Percentiles rank a stretch among this genome's conserved stretches.
Conservation (phyloP, 2,797 vertebrate species). For the Acipenser ruthenus region DNA sequence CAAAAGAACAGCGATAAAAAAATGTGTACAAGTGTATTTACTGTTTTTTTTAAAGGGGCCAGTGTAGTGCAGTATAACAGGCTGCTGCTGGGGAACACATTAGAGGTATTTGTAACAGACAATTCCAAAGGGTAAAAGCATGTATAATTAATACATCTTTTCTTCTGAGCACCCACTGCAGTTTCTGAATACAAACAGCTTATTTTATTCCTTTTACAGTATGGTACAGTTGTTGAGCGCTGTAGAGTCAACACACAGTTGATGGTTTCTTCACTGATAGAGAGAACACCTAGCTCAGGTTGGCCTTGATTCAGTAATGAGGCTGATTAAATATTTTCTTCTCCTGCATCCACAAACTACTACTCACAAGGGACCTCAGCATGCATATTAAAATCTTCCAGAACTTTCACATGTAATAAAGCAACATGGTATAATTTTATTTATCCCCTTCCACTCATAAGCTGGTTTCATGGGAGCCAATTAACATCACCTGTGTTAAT, state of each 20-base stretch:
- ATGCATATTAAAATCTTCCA: constrained; percentile 77
- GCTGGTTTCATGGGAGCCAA: constrained; percentile 92
- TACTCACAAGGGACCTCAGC: constrained; percentile 72
- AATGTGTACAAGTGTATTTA: too few relatives aligned
- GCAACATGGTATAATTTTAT: constrained; percentile 25
- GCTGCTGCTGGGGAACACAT: too few relatives aligned
- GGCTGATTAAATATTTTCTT: constrained; percentile 80
- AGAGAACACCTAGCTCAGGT: constrained; percentile 68
- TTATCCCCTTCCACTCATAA: constrained; percentile 41
- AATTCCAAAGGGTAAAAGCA: too few relatives aligned
- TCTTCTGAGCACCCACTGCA: too few relatives aligned
- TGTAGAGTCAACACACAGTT: background rate
- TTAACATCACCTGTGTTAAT: constrained; percentile 99
- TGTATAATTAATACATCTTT: too few relatives aligned
- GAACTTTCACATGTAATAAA: constrained; percentile 42
- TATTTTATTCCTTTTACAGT: too few relatives aligned
- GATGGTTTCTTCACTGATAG: constrained; percentile 19
- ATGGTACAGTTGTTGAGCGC: too few relatives aligned
- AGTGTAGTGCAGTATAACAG: too few relatives aligned
- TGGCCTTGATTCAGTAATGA: constrained; percentile 80
- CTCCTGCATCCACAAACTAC: constrained; percentile 54
- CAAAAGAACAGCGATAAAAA: too few relatives aligned
- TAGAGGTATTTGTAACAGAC: too few relatives aligned
- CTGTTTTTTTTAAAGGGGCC: too few relatives aligned
- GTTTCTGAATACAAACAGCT: too few relatives aligned